Evolutionary conservation across 53 echinoderm and acorn worm genomes (phyloP), one percentile per base, ranked within the genome.

Genomic region (Patiria pectinifera): DNA sequence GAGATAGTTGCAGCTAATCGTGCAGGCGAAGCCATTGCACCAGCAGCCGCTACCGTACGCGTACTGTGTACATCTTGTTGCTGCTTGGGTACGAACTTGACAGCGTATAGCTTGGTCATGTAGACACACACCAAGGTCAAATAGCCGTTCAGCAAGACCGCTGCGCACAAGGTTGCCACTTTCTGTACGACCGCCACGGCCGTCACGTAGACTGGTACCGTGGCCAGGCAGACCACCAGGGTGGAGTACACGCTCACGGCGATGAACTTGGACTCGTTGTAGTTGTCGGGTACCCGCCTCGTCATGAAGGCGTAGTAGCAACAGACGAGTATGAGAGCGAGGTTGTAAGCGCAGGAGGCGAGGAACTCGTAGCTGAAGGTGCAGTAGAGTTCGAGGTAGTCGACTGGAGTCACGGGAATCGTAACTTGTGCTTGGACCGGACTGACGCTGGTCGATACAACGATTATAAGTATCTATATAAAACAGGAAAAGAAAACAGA

Each of bases 211-310:
- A 89, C 89, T 2, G 93, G 93, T 49, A 93, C 15, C 11, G 82
- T 24, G 19, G 89, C 89, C 18, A 93, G 85, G 85, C 78, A 92
- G 11, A 92, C 62, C 85, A 92, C 92, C 80, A 91, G 60, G 43
- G 94, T 94, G n/a, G 94, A 91, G 80, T 94, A 94, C 21, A 94
- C 94, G 80, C 91, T 86, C 26, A 91, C 70, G 0, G 94, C 86
- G 44, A 94, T 94, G 59, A 94, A 94, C 80, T 80, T 69, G 44
- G 93, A 93, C 72, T 93, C 93, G 88, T 93, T 93, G 88, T 93
- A 93, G 83, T 93, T 87, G 81, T 87, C 87, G 45, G 93, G 93
- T 18, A 93, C 87, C 83, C 76, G 87, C 82, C 93, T 26, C 76
- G 93, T 83, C 25, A 61, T 58, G 75, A 93, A 93, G 0, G 93